These are phyloP conservation scores for Odontocolon sp. DNA, from an alignment of 2,888 invertebrate species.

Conservation along the genomic window DNA sequence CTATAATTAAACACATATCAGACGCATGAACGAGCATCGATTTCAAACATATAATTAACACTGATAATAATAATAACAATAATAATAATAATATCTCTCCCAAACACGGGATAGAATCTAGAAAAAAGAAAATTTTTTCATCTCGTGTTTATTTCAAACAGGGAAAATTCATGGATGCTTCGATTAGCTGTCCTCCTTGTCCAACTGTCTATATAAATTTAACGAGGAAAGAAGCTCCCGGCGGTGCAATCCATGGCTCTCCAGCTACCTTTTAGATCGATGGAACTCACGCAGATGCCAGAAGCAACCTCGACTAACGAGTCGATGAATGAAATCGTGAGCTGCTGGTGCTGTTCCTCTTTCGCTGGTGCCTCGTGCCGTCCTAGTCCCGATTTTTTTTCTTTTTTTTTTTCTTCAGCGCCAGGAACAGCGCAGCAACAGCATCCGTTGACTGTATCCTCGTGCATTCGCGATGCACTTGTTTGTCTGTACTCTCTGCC, in stretches of 20 bases:
- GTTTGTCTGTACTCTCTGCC: conserved; percentile 32
- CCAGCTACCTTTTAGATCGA: not conserved
- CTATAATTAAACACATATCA: too few relatives aligned
- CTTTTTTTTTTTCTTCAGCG: conserved; percentile 1
- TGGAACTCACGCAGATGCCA: conserved; percentile 24
- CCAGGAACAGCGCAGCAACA: not conserved
- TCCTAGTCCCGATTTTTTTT: conserved; percentile 33
- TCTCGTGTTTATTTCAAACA: conserved; percentile 4
- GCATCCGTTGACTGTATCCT: too few relatives aligned
- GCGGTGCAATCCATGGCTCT: not conserved
- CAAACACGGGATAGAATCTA: too few relatives aligned
- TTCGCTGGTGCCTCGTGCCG: conserved; percentile 40
- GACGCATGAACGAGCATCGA: too few relatives aligned
- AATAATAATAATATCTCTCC: too few relatives aligned
- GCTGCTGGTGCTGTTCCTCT: not conserved
- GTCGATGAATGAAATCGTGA: conserved; percentile 61
- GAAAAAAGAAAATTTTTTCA: not conserved
- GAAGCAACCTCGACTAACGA: conserved; percentile 46
- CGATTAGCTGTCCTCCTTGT: conserved; percentile 50
- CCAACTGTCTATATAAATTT: conserved; percentile 52
- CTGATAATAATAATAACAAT: too few relatives aligned
- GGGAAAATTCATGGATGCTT: conserved; percentile 18
- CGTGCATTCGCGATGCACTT: too few relatives aligned
- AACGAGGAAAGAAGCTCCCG: conserved; percentile 36
- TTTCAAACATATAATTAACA: too few relatives aligned